Percentiles rank a stretch among this genome's conserved stretches.
Conservation (phyloP, 2,888 invertebrate species). For the Steinernema scapterisci region DNA sequence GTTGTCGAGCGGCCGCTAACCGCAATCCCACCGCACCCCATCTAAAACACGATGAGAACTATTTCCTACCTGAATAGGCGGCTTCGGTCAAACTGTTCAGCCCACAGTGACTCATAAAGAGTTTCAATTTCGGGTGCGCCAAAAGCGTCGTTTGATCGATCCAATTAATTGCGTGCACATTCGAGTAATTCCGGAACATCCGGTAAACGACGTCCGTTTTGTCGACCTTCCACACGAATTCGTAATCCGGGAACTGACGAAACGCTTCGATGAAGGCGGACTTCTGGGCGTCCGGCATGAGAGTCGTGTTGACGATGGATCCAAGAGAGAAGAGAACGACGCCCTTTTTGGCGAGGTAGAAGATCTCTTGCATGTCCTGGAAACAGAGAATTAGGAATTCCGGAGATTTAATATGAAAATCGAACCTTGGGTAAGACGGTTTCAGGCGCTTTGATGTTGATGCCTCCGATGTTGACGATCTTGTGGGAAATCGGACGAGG, state of each 20-base stretch:
- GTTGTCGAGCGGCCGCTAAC: too few species aligned
- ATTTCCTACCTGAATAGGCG: too few species aligned
- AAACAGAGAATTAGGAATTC: not conserved
- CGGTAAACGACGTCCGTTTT: too few species aligned
- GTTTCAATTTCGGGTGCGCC: too few species aligned
- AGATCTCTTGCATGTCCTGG: conserved; percentile 10
- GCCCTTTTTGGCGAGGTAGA: conserved; percentile 35
- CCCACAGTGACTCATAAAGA: conserved; percentile 13
- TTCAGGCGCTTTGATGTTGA: not conserved
- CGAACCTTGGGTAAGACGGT: not conserved
- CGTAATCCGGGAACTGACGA: conserved; percentile 39
- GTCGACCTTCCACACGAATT: conserved; percentile 40
- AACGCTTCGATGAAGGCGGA: conserved; percentile 34
- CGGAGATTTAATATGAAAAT: not conserved
- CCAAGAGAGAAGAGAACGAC: conserved; percentile 41
- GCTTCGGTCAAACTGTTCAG: conserved; percentile 8
- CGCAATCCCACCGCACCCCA: too few species aligned
- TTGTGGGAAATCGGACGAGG: conserved; percentile 10
- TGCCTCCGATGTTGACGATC: conserved; percentile 11
- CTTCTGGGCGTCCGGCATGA: conserved; percentile 19
- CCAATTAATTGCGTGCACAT: conserved; percentile 32
- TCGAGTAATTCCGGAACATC: conserved; percentile 1
- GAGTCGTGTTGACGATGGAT: conserved; percentile 38
- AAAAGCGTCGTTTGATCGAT: conserved; percentile 33
- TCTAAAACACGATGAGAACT: too few species aligned